These are phyloP conservation scores for Microtus oregoni DNA, from an alignment of 2,113 vertebrate genomes.

Conservation along the genomic window DNA sequence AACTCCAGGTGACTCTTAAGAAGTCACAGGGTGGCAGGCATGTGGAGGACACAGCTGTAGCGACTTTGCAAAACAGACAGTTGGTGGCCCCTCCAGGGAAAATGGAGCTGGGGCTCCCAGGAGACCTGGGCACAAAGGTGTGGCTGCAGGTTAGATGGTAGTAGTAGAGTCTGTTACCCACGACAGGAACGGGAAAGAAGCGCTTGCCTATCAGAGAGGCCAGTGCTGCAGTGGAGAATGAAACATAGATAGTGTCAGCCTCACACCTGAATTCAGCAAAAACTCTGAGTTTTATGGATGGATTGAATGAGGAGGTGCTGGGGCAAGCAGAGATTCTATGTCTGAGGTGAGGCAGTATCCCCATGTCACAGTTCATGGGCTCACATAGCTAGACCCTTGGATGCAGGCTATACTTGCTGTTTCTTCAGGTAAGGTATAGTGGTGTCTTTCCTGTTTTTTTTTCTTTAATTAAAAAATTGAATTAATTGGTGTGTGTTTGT, in stretches of 20 bases:
- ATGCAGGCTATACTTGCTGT: neutral
- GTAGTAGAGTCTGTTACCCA: neutral
- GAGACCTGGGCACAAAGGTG: neutral
- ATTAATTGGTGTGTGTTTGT: too few species aligned
- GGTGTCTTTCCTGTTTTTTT: neutral
- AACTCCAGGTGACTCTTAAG: neutral
- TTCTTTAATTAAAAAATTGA: neutral
- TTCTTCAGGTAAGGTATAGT: neutral
- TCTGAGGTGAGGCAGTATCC: neutral
- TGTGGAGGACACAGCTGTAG: neutral
- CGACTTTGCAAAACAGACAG: slow-evolving; percentile 1
- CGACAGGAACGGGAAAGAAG: neutral
- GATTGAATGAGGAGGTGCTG: fast-evolving
- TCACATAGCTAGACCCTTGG: neutral
- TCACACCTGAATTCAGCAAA: neutral
- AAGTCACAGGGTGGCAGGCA: neutral
- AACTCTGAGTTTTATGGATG: neutral
- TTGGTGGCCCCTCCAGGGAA: neutral
- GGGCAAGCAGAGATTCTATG: fast-evolving
- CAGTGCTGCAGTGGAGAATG: neutral
- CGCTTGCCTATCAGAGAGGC: neutral
- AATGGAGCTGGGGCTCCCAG: neutral
- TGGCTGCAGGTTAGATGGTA: neutral
- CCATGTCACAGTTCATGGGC: fast-evolving
- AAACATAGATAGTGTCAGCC: neutral